Conservation (phyloP, 2,797 vertebrate genomes). For the Menidia menidia region DNA sequence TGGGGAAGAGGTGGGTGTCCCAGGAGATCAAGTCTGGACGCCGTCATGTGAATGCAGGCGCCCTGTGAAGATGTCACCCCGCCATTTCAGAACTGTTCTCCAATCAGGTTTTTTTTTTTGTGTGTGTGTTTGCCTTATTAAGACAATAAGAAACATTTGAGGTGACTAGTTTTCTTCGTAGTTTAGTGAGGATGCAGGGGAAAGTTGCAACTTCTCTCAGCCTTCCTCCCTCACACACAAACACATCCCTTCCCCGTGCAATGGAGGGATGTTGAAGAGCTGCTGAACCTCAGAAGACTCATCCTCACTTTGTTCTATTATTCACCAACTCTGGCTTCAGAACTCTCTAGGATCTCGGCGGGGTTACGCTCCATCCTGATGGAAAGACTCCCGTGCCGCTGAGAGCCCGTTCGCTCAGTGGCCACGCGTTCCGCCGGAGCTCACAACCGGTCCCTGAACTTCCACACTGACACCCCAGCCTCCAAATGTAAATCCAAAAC, state of each 20-base stretch:
- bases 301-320: slow-evolving; percentile 89
- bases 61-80: slow-evolving; percentile 14
- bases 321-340: slow-evolving; percentile 85
- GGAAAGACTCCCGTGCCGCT: slow-evolving; percentile 69
- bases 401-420: slow-evolving; percentile 72
- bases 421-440: slow-evolving; percentile 45
- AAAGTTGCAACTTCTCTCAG: slow-evolving; percentile 49
- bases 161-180: slow-evolving; percentile 41
- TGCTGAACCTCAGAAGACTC: slow-evolving; percentile 82
- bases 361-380: slow-evolving; percentile 73
- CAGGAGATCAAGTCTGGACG: slow-evolving; percentile 43
- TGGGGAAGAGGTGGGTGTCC: slow-evolving; percentile 14
- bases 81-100: slow-evolving; percentile 28
- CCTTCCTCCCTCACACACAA: slow-evolving; percentile 31
- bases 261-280: slow-evolving; percentile 78
- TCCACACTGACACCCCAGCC: slow-evolving; percentile 65
- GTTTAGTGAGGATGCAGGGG: slow-evolving; percentile 41
- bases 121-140: slow-evolving; percentile 17
- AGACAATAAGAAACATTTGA: slow-evolving; percentile 27
- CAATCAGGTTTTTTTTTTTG: slow-evolving; percentile 32
- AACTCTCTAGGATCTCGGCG: slow-evolving; percentile 80
- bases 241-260: slow-evolving; percentile 48
- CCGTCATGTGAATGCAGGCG: slow-evolving; percentile 41
- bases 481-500: slow-evolving; percentile 76
- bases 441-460: slow-evolving; percentile 61